Base-by-base conservation (phyloP, 1,140 invertebrate genomes). In the Trachelipus rathkii region DNA sequence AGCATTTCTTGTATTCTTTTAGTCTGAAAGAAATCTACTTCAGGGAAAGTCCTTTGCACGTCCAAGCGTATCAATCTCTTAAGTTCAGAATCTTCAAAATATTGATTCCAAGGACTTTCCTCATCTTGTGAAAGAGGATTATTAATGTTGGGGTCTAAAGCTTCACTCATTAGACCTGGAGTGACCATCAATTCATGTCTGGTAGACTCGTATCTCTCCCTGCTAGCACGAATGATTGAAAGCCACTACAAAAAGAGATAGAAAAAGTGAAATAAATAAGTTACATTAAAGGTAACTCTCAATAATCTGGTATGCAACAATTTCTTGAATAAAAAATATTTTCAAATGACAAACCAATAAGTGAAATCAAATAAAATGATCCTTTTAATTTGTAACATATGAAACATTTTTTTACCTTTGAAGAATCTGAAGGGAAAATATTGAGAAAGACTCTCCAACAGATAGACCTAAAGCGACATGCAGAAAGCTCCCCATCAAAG, bases 1-100 rank as follows among this genome's bases (percentile, higher is more conserved):
- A 94, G 92, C 43, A 90, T 84, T 79, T 90, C 88, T 82, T 92
- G 89, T 23, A 93, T 88, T 8, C 86, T 79, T 53, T 88, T 85
- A 10, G 88, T 88, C 75, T 92, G 88, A 84, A 93, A 94, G 84
- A 92, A 94, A 50, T 90, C 88, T 43, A 93, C 89, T 78, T 91
- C 91, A 0, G 92, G 92, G 84, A 92, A 93, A 24, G 92, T 93
- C 82, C 92, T 85, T 9, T 92, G 88, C 4, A 94, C 92, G 87
- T 94, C 92, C 84, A 93, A 92, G 45, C 89, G 86, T 66, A 94
- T 93, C 3, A 91, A 87, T 10, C 89, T 86, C 81, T 90, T 88
- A 10, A 93, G 84, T 81, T 93, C 92, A 82, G 90, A 89, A 84
- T 93, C 92, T 83, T 90, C 89, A 84, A 93, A 93, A 84, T 92